Base-by-base conservation (phyloP, 2,113 vertebrate genomes). In the Bos indicus region DNA sequence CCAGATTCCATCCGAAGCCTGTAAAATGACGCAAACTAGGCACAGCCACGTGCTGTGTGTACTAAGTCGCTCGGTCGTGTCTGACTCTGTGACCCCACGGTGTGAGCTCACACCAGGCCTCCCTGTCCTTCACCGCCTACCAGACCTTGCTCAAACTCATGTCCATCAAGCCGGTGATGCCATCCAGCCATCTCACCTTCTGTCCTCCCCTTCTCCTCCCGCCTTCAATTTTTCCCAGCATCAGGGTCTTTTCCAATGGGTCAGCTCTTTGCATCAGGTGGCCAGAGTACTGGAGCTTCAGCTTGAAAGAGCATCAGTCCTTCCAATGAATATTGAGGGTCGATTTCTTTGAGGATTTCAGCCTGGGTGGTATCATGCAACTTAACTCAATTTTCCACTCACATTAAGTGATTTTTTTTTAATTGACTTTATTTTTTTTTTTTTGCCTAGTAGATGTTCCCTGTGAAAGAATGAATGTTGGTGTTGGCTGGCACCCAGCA, bases 11-110 rank as follows among this genome's bases (percentile, higher is more conserved):
- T 7, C 25, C 7, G n/a, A 54, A 36, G 7, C 26, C 62, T 28
- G 51, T 7, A 28, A 54, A 19, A 54, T 17, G 17, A 30, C 7
- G 13, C 4, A 4, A 21, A 33, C 5, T 8, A 12, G 16, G 33
- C 40, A 77, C 40, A 60, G 23, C 23, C 64, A 77, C 2, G 6
- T 7, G 3, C 71, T 14, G 23, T 43, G 23, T 1, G 23, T 4
- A 26, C 36, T 0, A 6, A 74, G 71, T 7, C 6, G 1, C 21
- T 14, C 6, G 2, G 71, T 40, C 21, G 0, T 2, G 12, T 25
- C 71, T 6, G 67, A 40, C 19, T 36, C 19, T 40, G n/a, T 40
- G 67, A 40, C 21, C 36, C 21, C 21, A 7, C 8, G 21, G 36
- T 36, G 36, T 25, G 71, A 43, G 36, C 36, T 21, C 36, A 40